These are phyloP conservation scores for Stegodyphus mimosarum DNA, from an alignment of 1,140 invertebrate species.

Conservation along the genomic window DNA sequence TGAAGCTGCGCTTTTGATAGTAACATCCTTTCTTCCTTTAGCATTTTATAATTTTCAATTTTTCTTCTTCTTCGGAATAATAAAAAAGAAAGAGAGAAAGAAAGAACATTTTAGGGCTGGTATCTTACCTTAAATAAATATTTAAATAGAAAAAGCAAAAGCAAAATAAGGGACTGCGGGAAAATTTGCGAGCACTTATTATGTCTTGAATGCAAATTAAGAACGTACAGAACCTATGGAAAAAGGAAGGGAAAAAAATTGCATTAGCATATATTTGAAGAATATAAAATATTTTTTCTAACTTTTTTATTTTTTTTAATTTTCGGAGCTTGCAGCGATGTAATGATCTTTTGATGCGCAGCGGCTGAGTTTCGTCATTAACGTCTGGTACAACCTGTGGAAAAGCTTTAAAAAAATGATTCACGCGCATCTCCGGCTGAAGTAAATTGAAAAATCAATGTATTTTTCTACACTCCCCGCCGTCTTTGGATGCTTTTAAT, in stretches of 20 bases:
- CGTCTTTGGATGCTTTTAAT: too few species aligned
- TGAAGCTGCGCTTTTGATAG: constrained; percentile 8
- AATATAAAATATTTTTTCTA: constrained; percentile 34
- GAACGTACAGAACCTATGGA: constrained; percentile 9
- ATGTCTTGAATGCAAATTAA: constrained; percentile 52
- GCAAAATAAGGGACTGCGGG: neutral
- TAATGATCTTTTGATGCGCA: constrained; percentile 40
- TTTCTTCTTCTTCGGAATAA: neutral
- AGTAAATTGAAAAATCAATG: constrained; percentile 52
- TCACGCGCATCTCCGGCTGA: neutral
- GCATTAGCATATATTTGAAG: constrained; percentile 47
- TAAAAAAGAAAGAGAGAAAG: neutral
- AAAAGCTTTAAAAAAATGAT: constrained; percentile 32
- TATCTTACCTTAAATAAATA: constrained; percentile 9
- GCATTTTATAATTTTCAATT: neutral
- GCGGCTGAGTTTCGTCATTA: constrained; percentile 34
- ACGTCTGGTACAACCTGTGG: constrained; percentile 5
- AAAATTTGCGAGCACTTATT: constrained; percentile 45
- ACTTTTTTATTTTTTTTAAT: neutral
- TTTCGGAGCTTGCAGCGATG: neutral
- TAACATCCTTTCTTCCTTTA: neutral
- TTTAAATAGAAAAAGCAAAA: neutral
- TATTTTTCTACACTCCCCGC: neutral
- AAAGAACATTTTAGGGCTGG: neutral
- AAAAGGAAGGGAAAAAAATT: constrained; percentile 35